phyloP scores from a whole-genome alignment of 2,888 invertebrate genomes.

The Parnassius apollo region DNA sequence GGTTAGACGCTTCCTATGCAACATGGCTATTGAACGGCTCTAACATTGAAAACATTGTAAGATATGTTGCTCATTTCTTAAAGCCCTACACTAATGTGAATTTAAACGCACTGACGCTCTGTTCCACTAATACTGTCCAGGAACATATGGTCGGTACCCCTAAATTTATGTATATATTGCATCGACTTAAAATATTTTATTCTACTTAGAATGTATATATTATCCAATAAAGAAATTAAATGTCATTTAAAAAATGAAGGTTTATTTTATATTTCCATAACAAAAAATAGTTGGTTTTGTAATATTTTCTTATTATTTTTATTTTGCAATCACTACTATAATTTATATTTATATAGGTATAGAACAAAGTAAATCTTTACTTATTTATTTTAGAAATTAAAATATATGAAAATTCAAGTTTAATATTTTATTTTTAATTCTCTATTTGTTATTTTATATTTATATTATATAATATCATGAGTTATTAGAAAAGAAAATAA shows the following conservation, averaged over 20 bases:
- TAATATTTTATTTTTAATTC: slow-evolving; percentile 62
- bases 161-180: too few species aligned
- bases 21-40: slow-evolving; percentile 33
- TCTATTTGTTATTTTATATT: slow-evolving; percentile 24
- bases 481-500: too few species aligned
- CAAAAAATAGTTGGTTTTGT: not conserved
- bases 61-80: slow-evolving; percentile 21
- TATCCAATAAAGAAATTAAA: too few species aligned
- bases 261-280: too few species aligned
- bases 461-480: too few species aligned
- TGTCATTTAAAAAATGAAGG: too few species aligned
- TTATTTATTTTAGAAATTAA: not conserved
- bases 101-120: slow-evolving; percentile 6
- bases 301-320: not conserved
- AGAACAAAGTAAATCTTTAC: not conserved
- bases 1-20: slow-evolving; percentile 35
- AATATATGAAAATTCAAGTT: slow-evolving; percentile 14
- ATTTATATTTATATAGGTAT: not conserved
- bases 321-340: too few species aligned
- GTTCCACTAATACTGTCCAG: not conserved
- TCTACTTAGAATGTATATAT: too few species aligned
- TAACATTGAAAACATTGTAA: slow-evolving; percentile 31
- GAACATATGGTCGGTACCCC: not conserved
- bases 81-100: slow-evolving; percentile 10
- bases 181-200: too few species aligned